Evolutionary conservation across 1,140 invertebrate species (phyloP), one percentile per base, ranked within the genome.

Genomic region (Battus philenor): DNA sequence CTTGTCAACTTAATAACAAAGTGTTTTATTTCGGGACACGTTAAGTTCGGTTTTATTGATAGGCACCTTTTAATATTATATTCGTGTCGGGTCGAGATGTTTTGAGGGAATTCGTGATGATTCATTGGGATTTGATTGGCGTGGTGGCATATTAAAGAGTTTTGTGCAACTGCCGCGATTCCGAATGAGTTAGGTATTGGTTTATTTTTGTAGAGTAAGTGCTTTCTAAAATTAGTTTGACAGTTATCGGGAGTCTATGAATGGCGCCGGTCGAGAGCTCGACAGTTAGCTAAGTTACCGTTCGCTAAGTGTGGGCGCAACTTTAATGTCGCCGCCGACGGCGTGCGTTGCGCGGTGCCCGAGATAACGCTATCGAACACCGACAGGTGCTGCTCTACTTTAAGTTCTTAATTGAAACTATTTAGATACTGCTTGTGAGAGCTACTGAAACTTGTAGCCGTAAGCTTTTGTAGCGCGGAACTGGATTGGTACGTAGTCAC

Each of bases 1-100:
- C 70, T 85, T 85, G 81, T 85, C 81, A 85, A 85, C 81, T 83
- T 81, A 80, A 83, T 85, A 83, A 85, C 81, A 81, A 82, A 81
- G 77, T 83, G 68, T 85, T 85, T 83, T 83, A 85, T 85, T 78
- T 81, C 54, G 74, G 58, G 67, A 81, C 71, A 81, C 66, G 72
- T 77, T 84, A 80, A 80, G 61, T 80, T 82, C 69, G 64, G 64
- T 81, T 85, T 85, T 85, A 85, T 85, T 85, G 81, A 85, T 85
- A 82, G 78, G 74, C 70, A 70, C 62, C 74, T 77, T 82, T 82
- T 79, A 69, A 71, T 64, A 70, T 77, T 77, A 65, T 75, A 48
- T 46, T 51, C 51, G 63, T 57, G 59, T 60, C 58, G 56, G 57
- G 57, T 69, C 49, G 56, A 60, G 47, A 45, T 54, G 53, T 45